These are phyloP conservation scores for Pachycephala philippinensis DNA, from an alignment of 2,113 vertebrate genomes.

Conservation along the genomic window DNA sequence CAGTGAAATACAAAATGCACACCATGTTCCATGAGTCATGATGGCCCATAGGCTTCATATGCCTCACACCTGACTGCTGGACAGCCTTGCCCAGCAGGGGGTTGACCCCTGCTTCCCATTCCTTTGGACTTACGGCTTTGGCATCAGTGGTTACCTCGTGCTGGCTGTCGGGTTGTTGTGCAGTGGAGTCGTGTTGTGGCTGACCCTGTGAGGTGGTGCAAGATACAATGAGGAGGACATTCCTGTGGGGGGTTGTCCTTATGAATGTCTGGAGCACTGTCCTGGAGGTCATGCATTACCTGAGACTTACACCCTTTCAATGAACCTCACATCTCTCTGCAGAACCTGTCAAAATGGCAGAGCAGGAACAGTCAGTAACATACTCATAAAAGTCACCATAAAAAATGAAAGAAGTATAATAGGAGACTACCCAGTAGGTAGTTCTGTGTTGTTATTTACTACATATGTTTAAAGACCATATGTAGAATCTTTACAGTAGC, in stretches of 20 bases:
- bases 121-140: not conserved
- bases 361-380: not conserved
- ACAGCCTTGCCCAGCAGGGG: fast-evolving
- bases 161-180: fast-evolving
- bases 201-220: not conserved
- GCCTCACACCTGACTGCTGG: not conserved
- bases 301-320: not conserved
- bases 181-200: fast-evolving
- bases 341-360: not conserved
- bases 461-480: not conserved
- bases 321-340: not conserved
- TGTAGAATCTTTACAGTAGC: not conserved
- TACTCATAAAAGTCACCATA: not conserved
- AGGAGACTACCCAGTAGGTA: not conserved
- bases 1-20: not conserved
- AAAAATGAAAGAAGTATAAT: not conserved
- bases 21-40: fast-evolving
- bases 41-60: not conserved
- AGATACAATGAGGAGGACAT: not conserved
- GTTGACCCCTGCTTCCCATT: not conserved
- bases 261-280: not conserved
- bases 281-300: not conserved
- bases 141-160: fast-evolving
- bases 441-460: not conserved
- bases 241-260: fast-evolving